Evolutionary conservation across 2,888 invertebrate genomes (phyloP), one percentile per base, ranked within the genome.

Genomic region (Anthophora plumipes): DNA sequence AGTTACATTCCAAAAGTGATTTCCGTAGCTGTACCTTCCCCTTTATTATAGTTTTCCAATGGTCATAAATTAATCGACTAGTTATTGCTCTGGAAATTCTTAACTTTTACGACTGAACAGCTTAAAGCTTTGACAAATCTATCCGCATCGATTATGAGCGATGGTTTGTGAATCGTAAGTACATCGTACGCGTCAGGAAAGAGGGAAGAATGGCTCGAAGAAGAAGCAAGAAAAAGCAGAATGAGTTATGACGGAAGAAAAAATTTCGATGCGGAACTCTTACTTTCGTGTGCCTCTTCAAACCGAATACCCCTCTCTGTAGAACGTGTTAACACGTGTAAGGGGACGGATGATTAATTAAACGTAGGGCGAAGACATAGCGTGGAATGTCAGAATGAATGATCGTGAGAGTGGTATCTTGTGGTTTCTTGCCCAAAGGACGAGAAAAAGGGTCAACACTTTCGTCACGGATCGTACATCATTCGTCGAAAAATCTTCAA

Each of bases 271-370:
- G 67, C 25, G 68, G 60, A 60, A 67, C 60, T 67, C 59, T 64
- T 41, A 79, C 54, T 80, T 72, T 77, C 57, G 55, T 52, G 52
- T 43, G 77, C 68, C 64, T 77, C 50, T 74, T 76, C 54, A 68
- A 31, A 80, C 71, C 60, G 71, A 22, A 60, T 43, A 43, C 31
- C 39, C 60, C 41, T 46, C 39, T 17, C 50, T 41, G 20, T 31
- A n/a, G 69, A 37, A 69, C 68, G 77, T 54, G 73, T 78, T 73
- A 68, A 78, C 78, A 78, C 67, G 67, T 73, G 73, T 68, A 80
- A 80, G 63, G 73, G 60, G 46, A 41, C 73, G 79, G 46, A 78
- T 80, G 78, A 80, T 80, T 73, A 80, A 80, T 80, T 78, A 63
- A 80, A 72, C 60, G 48, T 20, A 66, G 60, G 78, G 43, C 73